phyloP scores from a whole-genome alignment of 2,113 vertebrate species.

The Daubentonia madagascariensis region DNA sequence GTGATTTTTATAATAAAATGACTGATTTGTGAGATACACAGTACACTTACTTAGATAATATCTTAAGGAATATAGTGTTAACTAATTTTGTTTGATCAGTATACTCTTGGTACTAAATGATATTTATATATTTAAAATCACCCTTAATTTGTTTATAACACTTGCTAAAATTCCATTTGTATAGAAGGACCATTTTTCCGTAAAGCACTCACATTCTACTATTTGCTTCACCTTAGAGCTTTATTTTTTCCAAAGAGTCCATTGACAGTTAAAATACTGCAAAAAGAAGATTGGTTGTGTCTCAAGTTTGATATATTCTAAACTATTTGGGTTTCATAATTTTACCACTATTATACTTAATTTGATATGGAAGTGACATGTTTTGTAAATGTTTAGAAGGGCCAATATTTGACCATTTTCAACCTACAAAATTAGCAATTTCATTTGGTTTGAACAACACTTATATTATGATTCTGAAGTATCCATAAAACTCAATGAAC shows the following conservation, averaged over 20 bases:
- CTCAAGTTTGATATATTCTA: slow-evolving; percentile 1
- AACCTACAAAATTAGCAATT: not conserved
- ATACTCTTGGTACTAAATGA: slow-evolving; percentile 78
- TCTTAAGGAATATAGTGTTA: slow-evolving; percentile 79
- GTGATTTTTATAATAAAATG: slow-evolving; percentile 83
- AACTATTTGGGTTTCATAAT: not conserved
- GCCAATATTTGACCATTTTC: not conserved
- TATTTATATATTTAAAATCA: slow-evolving; percentile 82
- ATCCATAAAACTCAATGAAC: not conserved
- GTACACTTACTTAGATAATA: slow-evolving; percentile 78
- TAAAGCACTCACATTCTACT: slow-evolving; percentile 44
- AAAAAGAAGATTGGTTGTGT: not conserved
- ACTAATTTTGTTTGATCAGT: slow-evolving; percentile 81
- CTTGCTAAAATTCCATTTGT: slow-evolving; percentile 81
- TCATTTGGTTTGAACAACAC: not conserved
- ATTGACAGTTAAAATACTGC: slow-evolving; percentile 11
- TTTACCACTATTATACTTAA: not conserved
- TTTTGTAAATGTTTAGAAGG: not conserved
- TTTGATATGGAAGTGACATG: not conserved
- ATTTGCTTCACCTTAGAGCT: slow-evolving; percentile 5
- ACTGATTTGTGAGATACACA: slow-evolving; percentile 74
- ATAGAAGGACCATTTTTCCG: slow-evolving; percentile 76
- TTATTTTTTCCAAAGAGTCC: not conserved
- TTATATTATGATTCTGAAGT: not conserved
- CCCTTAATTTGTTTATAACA: slow-evolving; percentile 83